Evolutionary conservation across 2,888 invertebrate species (phyloP), one percentile per base, ranked within the genome.

Genomic region (Agrotis exclamationis): DNA sequence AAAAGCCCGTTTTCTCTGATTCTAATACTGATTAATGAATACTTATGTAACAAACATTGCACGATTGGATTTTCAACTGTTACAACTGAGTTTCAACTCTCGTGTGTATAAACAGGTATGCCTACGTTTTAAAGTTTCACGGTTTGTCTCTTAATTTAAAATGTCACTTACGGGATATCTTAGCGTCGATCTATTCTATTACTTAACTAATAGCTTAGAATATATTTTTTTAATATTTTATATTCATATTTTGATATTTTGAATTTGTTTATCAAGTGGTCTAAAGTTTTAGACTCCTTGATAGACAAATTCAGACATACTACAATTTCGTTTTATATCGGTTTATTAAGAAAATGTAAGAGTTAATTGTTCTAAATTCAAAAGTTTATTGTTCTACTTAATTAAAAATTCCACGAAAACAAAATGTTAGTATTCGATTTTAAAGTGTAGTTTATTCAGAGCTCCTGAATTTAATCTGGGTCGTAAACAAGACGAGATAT

Each of bases 401-500:
- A 68, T 48, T 22, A 53, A n/a, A 18, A 59, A 71, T 51, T 28
- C 9, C 47, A 39, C 18, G 7, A 22, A 9, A 28, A 5, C 16
- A 24, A 45, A 54, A 50, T 33, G 3, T 57, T 9, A 18, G 53
- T 57, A 60, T 16, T 77, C 14, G 24, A 16, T 58, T 48, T 63
- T 60, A 33, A 24, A 57, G 51, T 71, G 11, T n/a, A 54, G 47
- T n/a, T 58, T 54, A 53, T 45, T 54, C 14, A n/a, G 18, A 24
- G 44, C 50, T 53, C 16, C 51, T 54, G 58, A 54, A 45, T 66
- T 73, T 54, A 59, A 66, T 59, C 1, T 28, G 54, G 16, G 28
- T 66, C 39, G 22, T 54, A 73, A 79, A 59, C 48, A 53, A 53
- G 51, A 47, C 50, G 47, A 28, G 39, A 44, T 9, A 28, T 16